phyloP scores from a whole-genome alignment of 1,140 invertebrate species.

The Penaeus japonicus region DNA sequence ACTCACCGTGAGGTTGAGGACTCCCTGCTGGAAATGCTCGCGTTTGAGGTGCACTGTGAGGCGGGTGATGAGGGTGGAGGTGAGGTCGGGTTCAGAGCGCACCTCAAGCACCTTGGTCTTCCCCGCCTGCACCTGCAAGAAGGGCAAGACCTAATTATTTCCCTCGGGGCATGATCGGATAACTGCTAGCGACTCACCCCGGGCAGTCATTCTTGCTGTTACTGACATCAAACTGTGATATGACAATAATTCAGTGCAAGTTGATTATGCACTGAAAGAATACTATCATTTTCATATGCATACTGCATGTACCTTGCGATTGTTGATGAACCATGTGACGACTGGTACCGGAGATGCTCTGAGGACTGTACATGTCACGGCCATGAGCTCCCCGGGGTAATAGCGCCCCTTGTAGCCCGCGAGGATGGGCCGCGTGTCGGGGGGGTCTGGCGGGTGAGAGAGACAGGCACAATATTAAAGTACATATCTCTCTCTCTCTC shows the following conservation, averaged over 20 bases:
- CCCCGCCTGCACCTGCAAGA: conserved; percentile 1
- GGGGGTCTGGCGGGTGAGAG: conserved; percentile 14
- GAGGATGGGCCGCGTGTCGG: conserved; percentile 26
- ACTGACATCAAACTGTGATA: too few species aligned
- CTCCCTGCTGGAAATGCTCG: conserved; percentile 14
- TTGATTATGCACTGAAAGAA: too few species aligned
- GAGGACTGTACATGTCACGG: conserved; percentile 30
- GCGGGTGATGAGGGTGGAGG: conserved; percentile 7
- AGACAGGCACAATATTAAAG: background rate
- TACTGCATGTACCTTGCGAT: conserved; percentile 7
- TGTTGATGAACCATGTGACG: conserved; percentile 37
- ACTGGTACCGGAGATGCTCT: conserved; percentile 19
- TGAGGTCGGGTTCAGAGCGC: conserved; percentile 7
- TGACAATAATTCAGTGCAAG: too few species aligned
- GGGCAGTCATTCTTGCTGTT: too few species aligned
- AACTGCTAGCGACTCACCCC: too few species aligned
- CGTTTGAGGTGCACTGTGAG: conserved; percentile 18
- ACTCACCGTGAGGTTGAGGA: conserved; percentile 36
- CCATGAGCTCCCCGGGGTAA: conserved; percentile 28
- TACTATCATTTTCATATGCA: background rate
- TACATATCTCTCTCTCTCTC: too few species aligned
- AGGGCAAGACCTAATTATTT: background rate
- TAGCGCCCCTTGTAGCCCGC: conserved; percentile 28
- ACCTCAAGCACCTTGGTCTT: conserved; percentile 15
- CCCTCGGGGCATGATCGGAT: too few species aligned